phyloP scores from a whole-genome alignment of 2,113 vertebrate genomes.

The Psophia crepitans region DNA sequence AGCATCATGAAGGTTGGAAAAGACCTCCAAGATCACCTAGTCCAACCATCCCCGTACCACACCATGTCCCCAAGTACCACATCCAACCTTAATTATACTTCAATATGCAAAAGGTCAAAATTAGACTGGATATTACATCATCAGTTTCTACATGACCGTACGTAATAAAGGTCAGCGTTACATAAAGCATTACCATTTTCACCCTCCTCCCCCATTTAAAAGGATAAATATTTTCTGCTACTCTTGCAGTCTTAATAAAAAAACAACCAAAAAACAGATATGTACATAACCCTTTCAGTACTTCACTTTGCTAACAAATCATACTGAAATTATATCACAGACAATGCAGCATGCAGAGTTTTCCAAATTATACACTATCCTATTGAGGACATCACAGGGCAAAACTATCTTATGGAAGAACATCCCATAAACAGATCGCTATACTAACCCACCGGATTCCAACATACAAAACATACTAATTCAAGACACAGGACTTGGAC shows the following conservation, averaged over 20 bases:
- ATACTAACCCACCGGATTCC: background rate
- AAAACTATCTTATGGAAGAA: background rate
- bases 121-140: background rate
- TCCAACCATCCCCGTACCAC: too few species aligned
- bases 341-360: background rate
- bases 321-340: background rate
- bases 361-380: background rate
- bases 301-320: background rate
- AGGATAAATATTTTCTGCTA: background rate
- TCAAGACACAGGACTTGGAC: rapidly evolving
- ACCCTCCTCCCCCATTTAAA: background rate
- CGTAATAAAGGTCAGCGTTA: background rate
- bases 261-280: too few species aligned
- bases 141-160: background rate
- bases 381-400: background rate
- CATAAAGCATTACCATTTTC: background rate
- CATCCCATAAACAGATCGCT: background rate
- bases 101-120: background rate
- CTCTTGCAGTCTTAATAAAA: background rate
- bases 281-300: background rate
- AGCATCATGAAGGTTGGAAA: too few species aligned
- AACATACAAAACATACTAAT: background rate
- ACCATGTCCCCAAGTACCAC: too few species aligned
- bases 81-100: too few species aligned
- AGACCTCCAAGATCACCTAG: too few species aligned